A percentile compares a stretch with the other conserved stretches of the same genome.
Evolutionary conservation across 2,113 vertebrate genomes (phyloP).

Genomic region (Talpa occidentalis): DNA sequence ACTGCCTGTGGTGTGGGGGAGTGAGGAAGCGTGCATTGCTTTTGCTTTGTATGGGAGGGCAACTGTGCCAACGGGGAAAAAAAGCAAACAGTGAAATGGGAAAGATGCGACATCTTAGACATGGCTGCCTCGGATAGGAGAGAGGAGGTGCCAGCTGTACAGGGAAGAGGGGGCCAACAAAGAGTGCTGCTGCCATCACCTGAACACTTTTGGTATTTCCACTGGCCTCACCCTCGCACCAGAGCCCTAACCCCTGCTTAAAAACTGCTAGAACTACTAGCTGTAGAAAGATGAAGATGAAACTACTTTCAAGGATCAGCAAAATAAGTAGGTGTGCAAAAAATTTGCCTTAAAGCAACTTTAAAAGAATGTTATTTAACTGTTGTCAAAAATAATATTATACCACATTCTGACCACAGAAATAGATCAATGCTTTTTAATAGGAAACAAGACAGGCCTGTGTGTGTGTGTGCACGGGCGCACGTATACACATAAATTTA

Average conservation of each 20-base stretch:
- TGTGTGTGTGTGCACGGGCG: not conserved
- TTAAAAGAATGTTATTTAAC: slow-evolving; percentile 37
- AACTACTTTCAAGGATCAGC: not conserved
- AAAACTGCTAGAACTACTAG: not conserved
- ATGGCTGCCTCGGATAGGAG: not conserved
- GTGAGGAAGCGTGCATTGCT: not conserved
- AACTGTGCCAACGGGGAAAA: not conserved
- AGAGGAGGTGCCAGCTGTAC: not conserved
- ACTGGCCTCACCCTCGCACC: not conserved
- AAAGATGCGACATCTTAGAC: not conserved
- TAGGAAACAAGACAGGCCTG: too few species aligned
- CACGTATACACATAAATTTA: not conserved
- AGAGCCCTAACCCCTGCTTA: not conserved
- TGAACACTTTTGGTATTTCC: not conserved
- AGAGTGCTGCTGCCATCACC: slow-evolving; percentile 38
- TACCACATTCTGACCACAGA: not conserved
- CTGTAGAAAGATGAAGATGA: slow-evolving; percentile 5
- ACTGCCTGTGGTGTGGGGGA: not conserved
- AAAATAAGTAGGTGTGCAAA: slow-evolving; percentile 21
- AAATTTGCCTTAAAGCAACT: not conserved
- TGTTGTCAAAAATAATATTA: slow-evolving; percentile 37
- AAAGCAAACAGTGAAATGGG: not conserved
- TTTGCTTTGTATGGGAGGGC: slow-evolving; percentile 8
- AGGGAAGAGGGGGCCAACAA: not conserved
- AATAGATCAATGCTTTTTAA: not conserved